Evolutionary conservation across 2,888 invertebrate species (phyloP), one percentile per base, ranked within the genome.

Genomic region (Caenorhabditis sinica): DNA sequence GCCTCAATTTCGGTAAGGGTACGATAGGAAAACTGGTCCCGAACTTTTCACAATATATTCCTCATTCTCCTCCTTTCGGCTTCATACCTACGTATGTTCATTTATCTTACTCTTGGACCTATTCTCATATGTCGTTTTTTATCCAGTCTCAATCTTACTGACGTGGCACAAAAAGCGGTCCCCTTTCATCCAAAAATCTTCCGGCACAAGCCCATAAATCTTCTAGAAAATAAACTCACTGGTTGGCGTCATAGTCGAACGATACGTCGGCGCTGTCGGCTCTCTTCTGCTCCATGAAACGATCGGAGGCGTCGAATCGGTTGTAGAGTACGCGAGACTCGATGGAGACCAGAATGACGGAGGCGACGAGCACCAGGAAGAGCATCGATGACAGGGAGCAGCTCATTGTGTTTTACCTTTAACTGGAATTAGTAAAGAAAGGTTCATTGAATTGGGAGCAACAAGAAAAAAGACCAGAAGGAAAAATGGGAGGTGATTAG

Each of bases 181-280:
- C 20, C 56, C 15, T 56, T 56, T 49, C 49, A 49, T 49, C 20
- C 20, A n/a, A 8, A 23, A 56, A 6, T 33, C 28, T 56, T 28
- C 33, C 56, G 4, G 2, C 36, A 9, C 20, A 20, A 20, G 8
- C 28, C 28, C 3, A 49, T 43, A 45, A 66, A 66, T 45, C n/a
- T 33, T 15, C n/a, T 43, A n/a, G n/a, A 43, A 17, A 40, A 40
- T 40, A 9, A 68, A 79, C 79, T 72, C 49, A 79, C 79, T 79
- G 77, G 63, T 77, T 77, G 40, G 77, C 77, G 53, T 77, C 79
- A 28, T 79, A 79, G 72, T 72, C 79, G 65, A 61, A 79, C 71
- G 71, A 71, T 8, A 45, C 63, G 43, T 79, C 79, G 28, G 60
- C 53, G 56, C 36, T 17, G 25, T 33, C 68, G 15, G 36, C 56